Conservation (phyloP, 2,888 invertebrate genomes). For the Lordiphosa fenestrarum region DNA sequence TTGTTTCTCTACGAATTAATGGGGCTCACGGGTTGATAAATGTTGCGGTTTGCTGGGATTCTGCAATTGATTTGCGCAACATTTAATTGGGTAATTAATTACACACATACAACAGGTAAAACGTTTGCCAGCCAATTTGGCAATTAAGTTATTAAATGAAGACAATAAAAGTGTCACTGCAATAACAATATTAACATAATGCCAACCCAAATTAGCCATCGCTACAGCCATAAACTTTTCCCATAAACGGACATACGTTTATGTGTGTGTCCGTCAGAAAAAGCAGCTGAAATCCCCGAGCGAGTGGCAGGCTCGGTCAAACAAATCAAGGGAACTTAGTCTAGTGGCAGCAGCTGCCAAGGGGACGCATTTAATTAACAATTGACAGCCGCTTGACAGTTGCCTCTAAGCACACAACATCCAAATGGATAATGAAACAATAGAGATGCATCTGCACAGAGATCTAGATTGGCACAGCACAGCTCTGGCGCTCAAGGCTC, state of each 20-base stretch:
- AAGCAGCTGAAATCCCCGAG: slow-evolving; percentile 9
- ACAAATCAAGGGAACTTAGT: slow-evolving; percentile 61
- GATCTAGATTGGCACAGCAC: slow-evolving; percentile 5
- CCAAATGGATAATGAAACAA: slow-evolving; percentile 1
- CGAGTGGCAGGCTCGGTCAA: slow-evolving; percentile 13
- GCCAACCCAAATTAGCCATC: slow-evolving; percentile 23
- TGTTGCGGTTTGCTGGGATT: slow-evolving; percentile 15
- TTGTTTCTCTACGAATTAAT: slow-evolving; percentile 29
- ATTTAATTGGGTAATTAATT: slow-evolving; percentile 30
- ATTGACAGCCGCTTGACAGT: slow-evolving; percentile 63
- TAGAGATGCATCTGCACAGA: slow-evolving; percentile 9
- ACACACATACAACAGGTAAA: slow-evolving; percentile 2
- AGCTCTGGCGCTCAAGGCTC: neutral
- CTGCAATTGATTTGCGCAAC: neutral
- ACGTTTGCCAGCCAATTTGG: slow-evolving; percentile 33
- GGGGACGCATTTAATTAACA: slow-evolving; percentile 62
- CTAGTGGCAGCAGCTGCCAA: slow-evolving; percentile 37
- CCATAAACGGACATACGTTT: slow-evolving; percentile 24
- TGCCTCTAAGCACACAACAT: slow-evolving; percentile 36
- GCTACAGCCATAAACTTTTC: slow-evolving; percentile 25
- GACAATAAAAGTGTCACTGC: slow-evolving; percentile 65
- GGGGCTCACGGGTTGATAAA: neutral
- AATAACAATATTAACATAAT: slow-evolving; percentile 42
- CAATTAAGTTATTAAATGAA: slow-evolving; percentile 64
- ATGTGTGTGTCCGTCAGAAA: slow-evolving; percentile 5